Evolutionary conservation across 2,888 invertebrate genomes (phyloP).

Genomic region (Ptychoptera albimana): DNA sequence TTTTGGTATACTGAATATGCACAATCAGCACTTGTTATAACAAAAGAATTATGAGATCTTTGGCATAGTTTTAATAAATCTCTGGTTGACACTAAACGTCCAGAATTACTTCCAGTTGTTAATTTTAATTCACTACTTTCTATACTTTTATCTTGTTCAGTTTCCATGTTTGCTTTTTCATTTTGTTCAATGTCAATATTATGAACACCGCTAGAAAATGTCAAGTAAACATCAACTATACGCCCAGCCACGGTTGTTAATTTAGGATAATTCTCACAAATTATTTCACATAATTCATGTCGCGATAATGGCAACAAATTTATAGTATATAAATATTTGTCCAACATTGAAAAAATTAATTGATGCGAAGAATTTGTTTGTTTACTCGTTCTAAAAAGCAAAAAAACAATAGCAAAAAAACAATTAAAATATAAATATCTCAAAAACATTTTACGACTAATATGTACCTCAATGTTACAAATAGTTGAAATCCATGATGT

Average conservation of each 20-base stretch:
- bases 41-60: conserved; percentile 56
- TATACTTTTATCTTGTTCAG: not conserved
- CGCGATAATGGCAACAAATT: conserved; percentile 63
- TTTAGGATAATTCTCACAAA: conserved; percentile 49
- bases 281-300: conserved; percentile 56
- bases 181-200: conserved; percentile 7
- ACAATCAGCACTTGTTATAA: conserved; percentile 43
- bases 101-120: conserved; percentile 22
- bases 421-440: not conserved
- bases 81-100: conserved; percentile 60
- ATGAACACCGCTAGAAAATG: conserved; percentile 59
- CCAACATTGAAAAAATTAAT: conserved; percentile 51
- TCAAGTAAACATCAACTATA: conserved; percentile 69
- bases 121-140: not conserved
- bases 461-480: conserved; percentile 67
- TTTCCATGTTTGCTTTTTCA: not conserved
- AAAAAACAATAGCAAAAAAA: no score
- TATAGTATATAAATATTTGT: conserved; percentile 69
- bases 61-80: conserved; percentile 88
- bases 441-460: not conserved
- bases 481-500: conserved; percentile 77
- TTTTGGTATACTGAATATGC: conserved; percentile 51
- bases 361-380: conserved; percentile 29
- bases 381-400: conserved; percentile 23
- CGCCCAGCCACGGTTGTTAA: conserved; percentile 55